Evolutionary conservation across 2,797 vertebrate species (phyloP).

Genomic region (Spinus pinus): DNA sequence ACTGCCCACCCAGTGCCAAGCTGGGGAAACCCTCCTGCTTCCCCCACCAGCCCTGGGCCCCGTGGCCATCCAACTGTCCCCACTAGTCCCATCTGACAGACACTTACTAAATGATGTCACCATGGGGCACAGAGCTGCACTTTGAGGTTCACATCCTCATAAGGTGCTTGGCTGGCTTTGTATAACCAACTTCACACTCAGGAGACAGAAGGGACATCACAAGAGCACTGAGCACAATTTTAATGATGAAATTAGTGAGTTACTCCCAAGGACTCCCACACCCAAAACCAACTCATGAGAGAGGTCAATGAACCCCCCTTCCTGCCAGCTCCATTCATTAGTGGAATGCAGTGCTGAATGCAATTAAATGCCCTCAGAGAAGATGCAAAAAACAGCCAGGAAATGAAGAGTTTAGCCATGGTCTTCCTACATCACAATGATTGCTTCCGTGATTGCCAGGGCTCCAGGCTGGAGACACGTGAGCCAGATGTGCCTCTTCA

Average conservation of each 20-base stretch:
- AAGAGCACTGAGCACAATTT: background rate
- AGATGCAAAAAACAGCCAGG: background rate
- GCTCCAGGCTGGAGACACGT: background rate
- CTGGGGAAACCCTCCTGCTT: accelerated
- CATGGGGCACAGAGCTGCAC: background rate
- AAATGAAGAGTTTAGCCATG: background rate
- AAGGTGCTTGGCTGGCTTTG: background rate
- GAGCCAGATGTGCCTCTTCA: background rate
- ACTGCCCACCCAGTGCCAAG: accelerated
- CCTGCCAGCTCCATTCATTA: background rate
- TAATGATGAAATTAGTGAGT: background rate
- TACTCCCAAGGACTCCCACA: background rate
- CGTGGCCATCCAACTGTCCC: background rate
- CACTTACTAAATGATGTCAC: background rate
- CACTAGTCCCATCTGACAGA: background rate
- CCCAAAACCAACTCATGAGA: background rate
- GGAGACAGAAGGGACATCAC: background rate
- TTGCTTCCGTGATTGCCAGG: background rate
- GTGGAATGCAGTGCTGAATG: background rate
- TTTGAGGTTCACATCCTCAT: background rate
- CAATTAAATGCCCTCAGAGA: background rate
- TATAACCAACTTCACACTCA: background rate
- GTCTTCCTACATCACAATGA: background rate
- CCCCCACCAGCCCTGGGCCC: background rate
- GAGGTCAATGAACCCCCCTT: accelerated